A percentile compares a stretch with the other conserved stretches of the same genome.
Conservation (phyloP, 2,113 vertebrate genomes). For the Thomomys bottae region DNA sequence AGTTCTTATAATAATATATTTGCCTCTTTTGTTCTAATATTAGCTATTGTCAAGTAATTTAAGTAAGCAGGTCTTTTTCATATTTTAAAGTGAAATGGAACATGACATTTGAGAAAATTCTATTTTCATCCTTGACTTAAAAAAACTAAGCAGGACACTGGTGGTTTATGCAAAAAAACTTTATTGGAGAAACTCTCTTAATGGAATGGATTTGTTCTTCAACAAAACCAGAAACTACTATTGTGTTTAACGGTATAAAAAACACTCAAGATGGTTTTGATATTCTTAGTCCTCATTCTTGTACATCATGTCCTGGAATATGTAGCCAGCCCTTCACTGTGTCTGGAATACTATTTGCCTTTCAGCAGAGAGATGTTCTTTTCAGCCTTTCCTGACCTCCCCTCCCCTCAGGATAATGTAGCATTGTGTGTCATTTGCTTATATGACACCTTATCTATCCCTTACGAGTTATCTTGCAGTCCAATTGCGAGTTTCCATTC, state of each 20-base stretch:
- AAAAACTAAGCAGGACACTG: background rate
- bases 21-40: background rate
- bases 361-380: background rate
- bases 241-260: conserved; percentile 4
- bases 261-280: background rate
- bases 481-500: background rate
- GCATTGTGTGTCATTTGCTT: background rate
- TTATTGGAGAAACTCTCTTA: background rate
- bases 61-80: background rate
- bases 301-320: background rate
- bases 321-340: background rate
- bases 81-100: conserved; percentile 10
- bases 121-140: background rate
- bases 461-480: background rate
- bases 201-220: background rate
- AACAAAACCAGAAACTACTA: background rate
- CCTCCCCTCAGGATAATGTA: background rate
- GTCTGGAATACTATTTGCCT: background rate
- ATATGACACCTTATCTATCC: background rate
- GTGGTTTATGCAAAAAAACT: background rate
- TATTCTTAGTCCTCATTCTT: background rate
- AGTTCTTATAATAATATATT: background rate
- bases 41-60: background rate
- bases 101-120: background rate
- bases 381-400: background rate